phyloP scores from a whole-genome alignment of 2,888 invertebrate genomes.

The Troglohyphantes excavatus region DNA sequence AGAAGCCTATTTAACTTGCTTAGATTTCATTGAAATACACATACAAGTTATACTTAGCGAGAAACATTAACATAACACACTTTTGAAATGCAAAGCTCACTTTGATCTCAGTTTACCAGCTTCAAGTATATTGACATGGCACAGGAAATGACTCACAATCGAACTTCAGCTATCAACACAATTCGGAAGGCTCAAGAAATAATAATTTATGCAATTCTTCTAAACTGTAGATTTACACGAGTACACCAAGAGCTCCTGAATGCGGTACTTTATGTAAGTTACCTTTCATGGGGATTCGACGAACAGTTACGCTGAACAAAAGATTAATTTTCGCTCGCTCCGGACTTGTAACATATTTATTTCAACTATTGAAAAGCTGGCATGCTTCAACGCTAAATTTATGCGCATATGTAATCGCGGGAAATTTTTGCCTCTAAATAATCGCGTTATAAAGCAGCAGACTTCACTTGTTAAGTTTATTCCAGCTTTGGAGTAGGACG shows the following conservation, averaged over 20 bases:
- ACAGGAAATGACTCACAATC: slow-evolving; percentile 5
- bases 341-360: slow-evolving; percentile 64
- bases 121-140: slow-evolving; percentile 48
- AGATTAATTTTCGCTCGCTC: slow-evolving; percentile 61
- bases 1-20: not conserved
- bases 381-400: slow-evolving; percentile 53
- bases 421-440: slow-evolving; percentile 54
- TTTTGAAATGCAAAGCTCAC: slow-evolving; percentile 26
- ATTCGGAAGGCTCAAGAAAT: slow-evolving; percentile 29
- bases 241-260: slow-evolving; percentile 11
- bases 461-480: slow-evolving; percentile 47
- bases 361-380: slow-evolving; percentile 64
- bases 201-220: slow-evolving; percentile 60
- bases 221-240: slow-evolving; percentile 31
- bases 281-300: slow-evolving; percentile 28
- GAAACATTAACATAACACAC: slow-evolving; percentile 51
- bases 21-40: not conserved
- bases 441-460: slow-evolving; percentile 50
- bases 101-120: slow-evolving; percentile 54
- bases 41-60: not conserved
- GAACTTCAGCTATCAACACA: slow-evolving; percentile 2
- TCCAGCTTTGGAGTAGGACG: slow-evolving; percentile 1
- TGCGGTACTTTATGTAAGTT: slow-evolving; percentile 25
- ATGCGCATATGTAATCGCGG: slow-evolving; percentile 58
- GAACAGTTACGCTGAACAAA: slow-evolving; percentile 49